These are phyloP conservation scores for Oryzias woworae DNA, from an alignment of 2,113 vertebrate genomes.

Conservation along the genomic window DNA sequence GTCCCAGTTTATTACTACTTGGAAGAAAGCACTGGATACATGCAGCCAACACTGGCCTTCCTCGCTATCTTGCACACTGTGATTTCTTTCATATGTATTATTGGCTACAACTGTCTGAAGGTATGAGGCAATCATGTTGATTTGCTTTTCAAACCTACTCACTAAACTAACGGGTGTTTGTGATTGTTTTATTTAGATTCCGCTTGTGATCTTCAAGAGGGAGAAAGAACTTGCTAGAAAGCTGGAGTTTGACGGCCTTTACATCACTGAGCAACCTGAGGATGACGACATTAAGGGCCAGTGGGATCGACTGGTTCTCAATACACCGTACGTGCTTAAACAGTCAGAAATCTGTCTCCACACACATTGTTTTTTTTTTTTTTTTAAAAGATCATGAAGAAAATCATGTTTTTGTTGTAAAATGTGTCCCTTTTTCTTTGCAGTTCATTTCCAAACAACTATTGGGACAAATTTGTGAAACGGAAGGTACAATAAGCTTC, in stretches of 20 bases:
- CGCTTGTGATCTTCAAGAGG: slow-evolving; percentile 90
- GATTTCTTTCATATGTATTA: slow-evolving; percentile 93
- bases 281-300: slow-evolving; percentile 94
- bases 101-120: slow-evolving; percentile 96
- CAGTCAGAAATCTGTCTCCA: neutral
- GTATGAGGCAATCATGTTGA: slow-evolving; percentile 37
- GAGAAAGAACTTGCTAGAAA: slow-evolving; percentile 95
- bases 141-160: no score
- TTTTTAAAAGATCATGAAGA: neutral
- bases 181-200: slow-evolving; percentile 75
- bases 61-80: slow-evolving; percentile 86
- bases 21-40: slow-evolving; percentile 95
- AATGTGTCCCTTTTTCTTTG: slow-evolving; percentile 1
- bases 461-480: slow-evolving; percentile 96
- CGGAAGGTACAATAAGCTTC: slow-evolving; percentile 80
- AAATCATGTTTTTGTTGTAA: neutral
- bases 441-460: slow-evolving; percentile 92
- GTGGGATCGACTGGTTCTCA: slow-evolving; percentile 91
- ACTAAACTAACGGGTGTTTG: neutral
- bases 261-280: slow-evolving; percentile 91
- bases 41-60: slow-evolving; percentile 86
- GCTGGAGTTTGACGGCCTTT: slow-evolving; percentile 90
- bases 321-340: slow-evolving; percentile 82
- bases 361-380: neutral
- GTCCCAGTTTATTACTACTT: slow-evolving; percentile 88